Percentiles rank a stretch among this genome's conserved stretches.
Conservation (phyloP, 2,888 invertebrate species). For the Mantis religiosa region DNA sequence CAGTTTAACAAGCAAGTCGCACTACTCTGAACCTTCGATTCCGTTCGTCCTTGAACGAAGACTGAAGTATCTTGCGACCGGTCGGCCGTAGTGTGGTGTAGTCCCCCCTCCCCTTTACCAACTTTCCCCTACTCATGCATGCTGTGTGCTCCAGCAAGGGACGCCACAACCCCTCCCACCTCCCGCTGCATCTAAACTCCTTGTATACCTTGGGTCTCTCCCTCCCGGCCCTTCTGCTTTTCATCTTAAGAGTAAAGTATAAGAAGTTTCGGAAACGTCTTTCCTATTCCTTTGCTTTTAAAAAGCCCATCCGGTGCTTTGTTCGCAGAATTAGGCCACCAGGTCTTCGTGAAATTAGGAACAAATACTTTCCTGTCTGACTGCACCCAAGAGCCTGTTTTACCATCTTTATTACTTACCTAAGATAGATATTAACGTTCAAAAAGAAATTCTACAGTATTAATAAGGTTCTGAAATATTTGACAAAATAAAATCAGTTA, state of each 20-base stretch:
- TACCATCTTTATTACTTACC: too few species aligned
- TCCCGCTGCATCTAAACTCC: not conserved
- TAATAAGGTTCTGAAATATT: too few species aligned
- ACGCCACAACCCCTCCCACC: not conserved
- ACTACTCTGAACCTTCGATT: not conserved
- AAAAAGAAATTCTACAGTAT: too few species aligned
- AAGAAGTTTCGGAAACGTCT: not conserved
- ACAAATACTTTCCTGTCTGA: not conserved
- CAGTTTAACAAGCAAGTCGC: not conserved
- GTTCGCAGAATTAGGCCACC: not conserved
- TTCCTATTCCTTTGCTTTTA: not conserved
- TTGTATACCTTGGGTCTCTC: not conserved
- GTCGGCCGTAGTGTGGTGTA: not conserved
- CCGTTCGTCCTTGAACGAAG: not conserved
- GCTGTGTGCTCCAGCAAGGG: not conserved
- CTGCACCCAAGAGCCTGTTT: not conserved
- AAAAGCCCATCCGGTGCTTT: not conserved
- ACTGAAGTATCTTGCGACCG: not conserved
- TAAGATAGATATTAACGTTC: too few species aligned
- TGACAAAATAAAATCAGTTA: too few species aligned
- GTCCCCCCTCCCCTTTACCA: not conserved
- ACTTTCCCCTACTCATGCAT: not conserved
- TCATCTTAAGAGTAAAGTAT: not conserved
- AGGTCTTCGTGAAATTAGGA: not conserved
- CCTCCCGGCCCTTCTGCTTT: not conserved